Evolutionary conservation across 2,113 vertebrate genomes (phyloP).

Genomic region (Ornithorhynchus anatinus): DNA sequence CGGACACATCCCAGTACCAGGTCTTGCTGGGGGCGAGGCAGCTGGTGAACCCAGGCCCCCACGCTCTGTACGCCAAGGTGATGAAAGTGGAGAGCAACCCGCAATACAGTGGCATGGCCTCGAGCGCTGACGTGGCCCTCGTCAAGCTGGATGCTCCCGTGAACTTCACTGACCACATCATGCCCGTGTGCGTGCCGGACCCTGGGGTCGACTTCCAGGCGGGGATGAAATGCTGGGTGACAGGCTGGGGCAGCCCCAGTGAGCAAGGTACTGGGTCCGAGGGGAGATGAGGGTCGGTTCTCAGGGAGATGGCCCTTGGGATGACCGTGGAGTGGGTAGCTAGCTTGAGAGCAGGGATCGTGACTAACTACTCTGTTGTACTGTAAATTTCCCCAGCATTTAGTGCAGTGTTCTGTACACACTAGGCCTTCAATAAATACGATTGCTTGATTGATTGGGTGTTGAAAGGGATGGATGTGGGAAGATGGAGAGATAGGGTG

Average conservation of each 20-base stretch:
- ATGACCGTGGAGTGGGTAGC: background rate
- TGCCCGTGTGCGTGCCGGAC: conserved; percentile 53
- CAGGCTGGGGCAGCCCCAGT: conserved; percentile 58
- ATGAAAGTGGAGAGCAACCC: conserved; percentile 58
- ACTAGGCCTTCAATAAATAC: too few relatives aligned
- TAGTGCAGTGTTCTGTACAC: too few relatives aligned
- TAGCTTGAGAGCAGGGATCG: too few relatives aligned
- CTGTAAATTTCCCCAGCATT: too few relatives aligned
- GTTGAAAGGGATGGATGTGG: too few relatives aligned
- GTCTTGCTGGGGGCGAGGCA: conserved; percentile 47
- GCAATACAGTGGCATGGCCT: conserved; percentile 66
- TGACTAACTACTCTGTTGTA: too few relatives aligned
- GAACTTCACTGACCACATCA: conserved; percentile 41
- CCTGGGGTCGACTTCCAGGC: conserved; percentile 10
- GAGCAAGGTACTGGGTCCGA: conserved; percentile 35
- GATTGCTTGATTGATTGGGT: too few relatives aligned
- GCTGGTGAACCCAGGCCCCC: conserved; percentile 21
- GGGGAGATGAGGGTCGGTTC: rapidly evolving
- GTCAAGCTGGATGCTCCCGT: conserved; percentile 40
- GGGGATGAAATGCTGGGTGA: conserved; percentile 47
- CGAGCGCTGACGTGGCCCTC: conserved; percentile 55
- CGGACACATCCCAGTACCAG: conserved; percentile 20
- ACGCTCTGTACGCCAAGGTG: conserved; percentile 5
- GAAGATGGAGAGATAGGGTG: too few relatives aligned
- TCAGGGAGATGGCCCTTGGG: background rate